Conservation (phyloP, 2,797 vertebrate species). For the Mycteria americana region DNA sequence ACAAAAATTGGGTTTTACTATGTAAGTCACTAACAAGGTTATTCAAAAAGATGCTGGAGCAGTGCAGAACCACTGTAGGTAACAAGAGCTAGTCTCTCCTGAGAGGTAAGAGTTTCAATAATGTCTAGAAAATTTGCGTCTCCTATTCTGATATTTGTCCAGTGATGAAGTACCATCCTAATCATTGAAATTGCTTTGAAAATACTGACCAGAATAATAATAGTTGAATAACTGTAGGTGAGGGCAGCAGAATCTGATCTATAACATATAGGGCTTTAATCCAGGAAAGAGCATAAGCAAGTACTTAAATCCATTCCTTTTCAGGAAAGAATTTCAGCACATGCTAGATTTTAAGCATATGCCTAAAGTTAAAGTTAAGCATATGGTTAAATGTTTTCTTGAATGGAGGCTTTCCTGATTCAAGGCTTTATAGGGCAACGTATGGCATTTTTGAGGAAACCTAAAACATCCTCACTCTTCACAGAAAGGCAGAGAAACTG, state of each 20-base stretch:
- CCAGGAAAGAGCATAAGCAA: slow-evolving; percentile 36
- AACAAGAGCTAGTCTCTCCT: not conserved
- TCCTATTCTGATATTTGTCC: not conserved
- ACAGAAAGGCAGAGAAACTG: not conserved
- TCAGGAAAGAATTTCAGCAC: not conserved
- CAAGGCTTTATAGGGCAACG: slow-evolving; percentile 47
- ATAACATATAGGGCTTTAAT: not conserved
- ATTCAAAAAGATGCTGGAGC: not conserved
- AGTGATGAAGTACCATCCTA: not conserved
- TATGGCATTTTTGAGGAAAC: slow-evolving; percentile 50
- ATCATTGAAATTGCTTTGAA: not conserved
- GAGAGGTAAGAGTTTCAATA: not conserved
- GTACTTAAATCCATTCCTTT: slow-evolving; percentile 21
- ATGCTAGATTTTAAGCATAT: slow-evolving; percentile 48
- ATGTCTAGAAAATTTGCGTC: not conserved
- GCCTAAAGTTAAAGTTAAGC: slow-evolving; percentile 44
- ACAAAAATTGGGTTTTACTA: not conserved
- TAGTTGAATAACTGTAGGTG: not conserved
- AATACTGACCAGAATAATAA: not conserved
- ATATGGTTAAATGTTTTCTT: slow-evolving; percentile 60
- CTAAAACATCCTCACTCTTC: slow-evolving; percentile 23
- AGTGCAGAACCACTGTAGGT: not conserved
- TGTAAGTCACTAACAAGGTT: not conserved
- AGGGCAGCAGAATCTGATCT: not conserved
- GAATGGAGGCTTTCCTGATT: slow-evolving; percentile 16